A percentile compares a stretch with the other conserved stretches of the same genome.
These are phyloP conservation scores for Nasonia longicornis DNA, from an alignment of 1,140 invertebrate species.

Conservation along the genomic window DNA sequence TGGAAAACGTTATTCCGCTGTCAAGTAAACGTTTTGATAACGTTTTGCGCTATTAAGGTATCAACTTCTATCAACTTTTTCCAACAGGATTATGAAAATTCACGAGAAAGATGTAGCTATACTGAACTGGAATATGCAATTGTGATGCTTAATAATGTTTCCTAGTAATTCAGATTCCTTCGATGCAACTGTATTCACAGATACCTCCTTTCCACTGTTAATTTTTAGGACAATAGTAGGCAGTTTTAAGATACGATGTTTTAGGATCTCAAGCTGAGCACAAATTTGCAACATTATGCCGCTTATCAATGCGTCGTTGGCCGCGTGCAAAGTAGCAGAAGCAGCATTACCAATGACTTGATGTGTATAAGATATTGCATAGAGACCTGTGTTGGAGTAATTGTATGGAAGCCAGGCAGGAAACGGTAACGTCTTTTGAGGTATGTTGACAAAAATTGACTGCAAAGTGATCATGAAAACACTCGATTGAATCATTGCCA, in stretches of 20 bases:
- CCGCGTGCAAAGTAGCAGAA: conserved; percentile 48
- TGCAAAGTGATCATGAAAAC: conserved; percentile 45
- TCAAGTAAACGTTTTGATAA: too few species aligned
- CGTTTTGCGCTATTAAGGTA: too few species aligned
- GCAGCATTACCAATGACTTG: conserved; percentile 49
- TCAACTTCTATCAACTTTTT: too few species aligned
- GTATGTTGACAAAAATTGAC: conserved; percentile 46
- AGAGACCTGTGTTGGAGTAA: conserved; percentile 35
- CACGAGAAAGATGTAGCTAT: conserved; percentile 27
- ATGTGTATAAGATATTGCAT: conserved; percentile 50
- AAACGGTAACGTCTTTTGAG: conserved; percentile 48
- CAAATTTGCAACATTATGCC: conserved; percentile 52
- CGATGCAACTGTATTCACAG: neutral
- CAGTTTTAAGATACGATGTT: conserved; percentile 46
- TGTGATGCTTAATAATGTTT: conserved; percentile 20
- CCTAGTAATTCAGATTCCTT: neutral
- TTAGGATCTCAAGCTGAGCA: conserved; percentile 49
- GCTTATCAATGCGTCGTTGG: conserved; percentile 50
- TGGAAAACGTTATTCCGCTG: too few species aligned
- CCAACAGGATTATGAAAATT: neutral
- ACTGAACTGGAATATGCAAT: conserved; percentile 43
- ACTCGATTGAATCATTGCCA: conserved; percentile 46
- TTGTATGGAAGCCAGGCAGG: conserved; percentile 51
- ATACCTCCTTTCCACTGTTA: neutral
- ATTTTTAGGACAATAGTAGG: neutral